Base-by-base conservation (phyloP, 2,888 invertebrate genomes). In the Pandemis cinnamomeana region DNA sequence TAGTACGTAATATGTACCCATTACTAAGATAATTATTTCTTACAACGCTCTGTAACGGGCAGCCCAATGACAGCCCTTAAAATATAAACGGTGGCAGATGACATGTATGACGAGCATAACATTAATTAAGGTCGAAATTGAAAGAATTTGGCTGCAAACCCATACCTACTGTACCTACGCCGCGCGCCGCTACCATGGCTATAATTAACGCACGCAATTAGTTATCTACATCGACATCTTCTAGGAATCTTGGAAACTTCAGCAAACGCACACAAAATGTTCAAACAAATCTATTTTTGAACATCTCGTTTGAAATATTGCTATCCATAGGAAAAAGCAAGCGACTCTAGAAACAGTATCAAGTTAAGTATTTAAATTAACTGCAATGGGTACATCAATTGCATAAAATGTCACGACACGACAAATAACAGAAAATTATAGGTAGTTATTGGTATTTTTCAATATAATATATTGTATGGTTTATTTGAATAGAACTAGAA, bases 41-140 rank as follows among this genome's bases (percentile, higher is more conserved):
- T 48, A 48, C 10, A 48, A 48, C 11, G 7, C 44, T 48, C 5
- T 48, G 46, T 11, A 11, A 48, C 11, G 46, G 11, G 11, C 27
- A 8, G 5, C 11, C 63, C n/a, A 44, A 15, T 8, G 10, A 62
- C 44, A 5, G 36, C 42, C 11, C 8, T 2, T 48, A 63, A 46
- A 2, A 46, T n/a, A 5, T 41, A 44, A 42, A 46, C 67, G 70
- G 70, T 72, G 72, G 74, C 74, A 76, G 64, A 66, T 67, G 44
- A 46, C 67, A 36, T 36, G 7, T 51, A 71, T 61, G 41, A 51
- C 51, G 61, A 67, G 20, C 41, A 64, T 36, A 62, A 77, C 74
- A 69, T 77, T 77, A 77, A 80, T 78, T 79, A 79, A 78, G 76
- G 77, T 75, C 71, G 70, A 71, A 77, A 77, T 61, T 62, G 63